phyloP scores from a whole-genome alignment of 64 coral and sea anemone species.

The Pocillopora damicornis region DNA sequence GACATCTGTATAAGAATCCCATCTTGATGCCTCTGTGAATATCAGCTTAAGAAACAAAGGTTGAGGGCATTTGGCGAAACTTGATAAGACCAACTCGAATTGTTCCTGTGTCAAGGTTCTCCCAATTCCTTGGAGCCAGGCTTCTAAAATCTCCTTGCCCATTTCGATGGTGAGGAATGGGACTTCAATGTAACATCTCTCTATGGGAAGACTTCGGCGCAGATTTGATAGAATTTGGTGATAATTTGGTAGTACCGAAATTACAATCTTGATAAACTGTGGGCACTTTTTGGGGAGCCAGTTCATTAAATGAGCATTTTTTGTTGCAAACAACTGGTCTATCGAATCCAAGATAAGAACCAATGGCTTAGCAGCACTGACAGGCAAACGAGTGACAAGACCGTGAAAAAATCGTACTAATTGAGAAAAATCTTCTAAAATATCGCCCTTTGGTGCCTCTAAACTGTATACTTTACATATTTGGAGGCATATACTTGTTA shows the following conservation, averaged over 20 bases:
- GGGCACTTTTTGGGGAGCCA: conserved; percentile 69
- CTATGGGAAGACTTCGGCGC: conserved; percentile 60
- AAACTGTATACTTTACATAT: conserved; percentile 71
- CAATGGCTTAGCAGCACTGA: conserved; percentile 40
- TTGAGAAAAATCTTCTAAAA: conserved; percentile 69
- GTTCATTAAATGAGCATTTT: conserved; percentile 94
- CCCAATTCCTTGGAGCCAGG: conserved; percentile 63
- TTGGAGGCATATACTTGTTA: conserved; percentile 68
- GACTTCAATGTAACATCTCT: conserved; percentile 62
- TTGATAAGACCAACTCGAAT: conserved; percentile 44
- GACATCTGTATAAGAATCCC: conserved; percentile 75
- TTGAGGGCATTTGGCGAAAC: conserved; percentile 69
- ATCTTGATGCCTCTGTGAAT: conserved; percentile 80
- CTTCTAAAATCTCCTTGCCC: conserved; percentile 68
- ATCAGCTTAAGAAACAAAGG: conserved; percentile 83
- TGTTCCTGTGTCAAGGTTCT: conserved; percentile 59
- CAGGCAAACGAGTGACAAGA: conserved; percentile 25
- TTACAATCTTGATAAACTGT: conserved; percentile 59
- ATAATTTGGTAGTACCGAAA: conserved; percentile 78
- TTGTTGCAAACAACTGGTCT: conserved; percentile 76
- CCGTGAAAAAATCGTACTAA: conserved; percentile 81
- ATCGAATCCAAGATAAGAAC: conserved; percentile 76
- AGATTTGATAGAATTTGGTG: conserved; percentile 72
- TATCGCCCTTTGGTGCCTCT: conserved; percentile 43
- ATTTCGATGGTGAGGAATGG: conserved; percentile 60